Percentiles rank a stretch among this genome's conserved stretches.
Evolutionary conservation across 2,113 vertebrate species (phyloP).

Genomic region (Periophthalmodon schlosseri): DNA sequence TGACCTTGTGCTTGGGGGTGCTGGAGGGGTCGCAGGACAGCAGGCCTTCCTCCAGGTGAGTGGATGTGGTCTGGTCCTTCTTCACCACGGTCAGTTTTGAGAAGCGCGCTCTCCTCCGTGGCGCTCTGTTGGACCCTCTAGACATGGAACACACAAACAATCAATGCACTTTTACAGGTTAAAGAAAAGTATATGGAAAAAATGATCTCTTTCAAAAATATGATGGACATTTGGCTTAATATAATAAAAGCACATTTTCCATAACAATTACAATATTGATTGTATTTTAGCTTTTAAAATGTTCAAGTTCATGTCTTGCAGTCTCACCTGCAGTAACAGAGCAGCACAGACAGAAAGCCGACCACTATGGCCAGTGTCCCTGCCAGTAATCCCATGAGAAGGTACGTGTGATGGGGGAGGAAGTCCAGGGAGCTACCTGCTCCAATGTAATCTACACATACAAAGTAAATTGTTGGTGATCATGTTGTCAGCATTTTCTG

Average conservation of each 20-base stretch:
- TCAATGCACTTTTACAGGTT: background rate
- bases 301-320: background rate
- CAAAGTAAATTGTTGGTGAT: background rate
- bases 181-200: background rate
- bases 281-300: background rate
- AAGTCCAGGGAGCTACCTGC: slow-evolving; percentile 82
- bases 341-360: slow-evolving; percentile 85
- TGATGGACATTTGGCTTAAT: background rate
- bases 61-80: slow-evolving; percentile 95
- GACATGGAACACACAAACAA: background rate
- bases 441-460: slow-evolving; percentile 76
- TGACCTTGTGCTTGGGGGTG: slow-evolving; percentile 82
- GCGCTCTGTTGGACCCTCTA: slow-evolving; percentile 78
- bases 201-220: background rate
- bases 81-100: slow-evolving; percentile 86
- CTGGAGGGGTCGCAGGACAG: slow-evolving; percentile 74
- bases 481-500: background rate
- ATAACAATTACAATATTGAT: background rate
- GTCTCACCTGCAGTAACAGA: slow-evolving; percentile 93
- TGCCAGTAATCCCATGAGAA: slow-evolving; percentile 88
- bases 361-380: slow-evolving; percentile 85
- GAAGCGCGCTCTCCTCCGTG: slow-evolving; percentile 78
- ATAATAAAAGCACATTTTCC: background rate
- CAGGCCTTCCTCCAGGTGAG: slow-evolving; percentile 85
- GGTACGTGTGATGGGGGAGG: slow-evolving; percentile 86